Conservation (phyloP, 2,797 vertebrate genomes). For the Otolemur crassicaudatus region DNA sequence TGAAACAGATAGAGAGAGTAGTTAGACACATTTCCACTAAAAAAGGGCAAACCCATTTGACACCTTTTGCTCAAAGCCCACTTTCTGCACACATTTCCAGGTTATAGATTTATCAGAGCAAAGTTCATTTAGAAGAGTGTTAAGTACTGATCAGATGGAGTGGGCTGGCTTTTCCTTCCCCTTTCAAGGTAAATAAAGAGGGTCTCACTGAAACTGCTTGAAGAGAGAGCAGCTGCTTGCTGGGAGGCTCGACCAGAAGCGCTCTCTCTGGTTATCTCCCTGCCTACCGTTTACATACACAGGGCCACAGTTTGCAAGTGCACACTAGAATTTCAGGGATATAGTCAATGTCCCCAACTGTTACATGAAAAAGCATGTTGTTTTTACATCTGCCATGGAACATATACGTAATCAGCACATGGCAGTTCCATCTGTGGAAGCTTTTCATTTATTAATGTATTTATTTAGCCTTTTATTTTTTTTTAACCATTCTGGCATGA, state of each 20-base stretch:
- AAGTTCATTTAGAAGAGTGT: neutral
- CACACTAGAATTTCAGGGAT: neutral
- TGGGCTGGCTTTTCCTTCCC: neutral
- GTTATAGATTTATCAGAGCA: neutral
- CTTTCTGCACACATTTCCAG: neutral
- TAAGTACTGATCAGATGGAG: neutral
- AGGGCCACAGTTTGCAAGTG: neutral
- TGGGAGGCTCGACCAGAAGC: rapidly evolving
- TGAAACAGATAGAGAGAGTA: neutral
- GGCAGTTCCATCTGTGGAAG: neutral
- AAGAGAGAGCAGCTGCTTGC: rapidly evolving
- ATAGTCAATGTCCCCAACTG: neutral
- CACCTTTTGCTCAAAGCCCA: neutral
- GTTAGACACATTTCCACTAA: neutral
- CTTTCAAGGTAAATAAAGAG: neutral
- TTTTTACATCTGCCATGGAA: neutral
- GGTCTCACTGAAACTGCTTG: neutral
- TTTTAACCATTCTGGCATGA: neutral
- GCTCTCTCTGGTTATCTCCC: neutral
- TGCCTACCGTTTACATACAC: too few relatives aligned
- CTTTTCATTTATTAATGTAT: neutral
- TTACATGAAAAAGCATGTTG: neutral
- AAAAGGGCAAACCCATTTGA: neutral
- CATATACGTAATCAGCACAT: neutral
- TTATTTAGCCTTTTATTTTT: neutral